phyloP scores from a whole-genome alignment of 2,888 invertebrate species.

The Resseliella maxima region DNA sequence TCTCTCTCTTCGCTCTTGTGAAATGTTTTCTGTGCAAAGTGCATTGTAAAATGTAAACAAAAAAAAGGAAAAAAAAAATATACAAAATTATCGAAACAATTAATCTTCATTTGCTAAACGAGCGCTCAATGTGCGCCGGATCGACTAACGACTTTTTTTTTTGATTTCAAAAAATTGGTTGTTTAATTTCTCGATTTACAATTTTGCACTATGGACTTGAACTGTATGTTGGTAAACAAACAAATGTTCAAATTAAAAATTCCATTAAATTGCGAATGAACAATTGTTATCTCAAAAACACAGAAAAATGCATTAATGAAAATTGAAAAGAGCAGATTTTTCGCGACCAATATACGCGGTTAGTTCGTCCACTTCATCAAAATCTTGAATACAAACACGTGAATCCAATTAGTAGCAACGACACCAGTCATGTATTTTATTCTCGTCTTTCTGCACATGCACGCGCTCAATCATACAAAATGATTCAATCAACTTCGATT shows the following conservation, averaged over 20 bases:
- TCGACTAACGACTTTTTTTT: neutral
- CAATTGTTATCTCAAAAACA: no score
- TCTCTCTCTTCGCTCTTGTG: neutral
- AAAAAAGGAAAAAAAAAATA: neutral
- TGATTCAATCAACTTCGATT: neutral
- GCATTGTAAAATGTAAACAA: neutral
- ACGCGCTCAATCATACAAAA: neutral
- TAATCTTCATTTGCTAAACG: constrained; percentile 31
- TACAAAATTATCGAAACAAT: constrained; percentile 4
- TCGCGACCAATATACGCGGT: neutral
- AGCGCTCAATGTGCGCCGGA: neutral
- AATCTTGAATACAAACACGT: neutral
- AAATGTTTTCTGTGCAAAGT: neutral
- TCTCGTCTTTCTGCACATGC: neutral
- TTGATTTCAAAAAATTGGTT: neutral
- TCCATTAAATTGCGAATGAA: constrained; percentile 1
- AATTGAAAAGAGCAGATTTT: constrained; percentile 2
- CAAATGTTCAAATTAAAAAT: no score
- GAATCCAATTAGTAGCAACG: neutral
- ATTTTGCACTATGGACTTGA: neutral
- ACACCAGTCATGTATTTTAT: neutral
- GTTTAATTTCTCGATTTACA: no score
- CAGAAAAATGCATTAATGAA: constrained; percentile 44
- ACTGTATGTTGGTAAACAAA: neutral
- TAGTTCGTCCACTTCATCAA: neutral